Evolutionary conservation across 2,888 invertebrate genomes (phyloP).

Genomic region (Cephus runcator): DNA sequence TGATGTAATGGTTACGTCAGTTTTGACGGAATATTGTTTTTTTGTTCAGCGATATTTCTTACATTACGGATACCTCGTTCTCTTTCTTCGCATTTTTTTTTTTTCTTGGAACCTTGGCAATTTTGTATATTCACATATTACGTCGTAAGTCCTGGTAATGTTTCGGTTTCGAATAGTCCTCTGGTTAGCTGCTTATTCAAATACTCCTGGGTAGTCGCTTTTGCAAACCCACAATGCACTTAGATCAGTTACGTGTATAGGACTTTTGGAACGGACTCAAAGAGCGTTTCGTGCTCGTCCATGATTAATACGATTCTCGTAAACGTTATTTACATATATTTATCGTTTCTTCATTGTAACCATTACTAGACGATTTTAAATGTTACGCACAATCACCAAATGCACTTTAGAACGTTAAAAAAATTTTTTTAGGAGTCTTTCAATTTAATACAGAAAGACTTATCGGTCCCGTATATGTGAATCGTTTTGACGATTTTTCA

Average conservation of each 20-base stretch:
- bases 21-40: not conserved
- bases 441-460: not conserved
- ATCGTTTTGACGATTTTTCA: no score
- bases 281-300: not conserved
- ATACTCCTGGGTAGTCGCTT: not conserved
- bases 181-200: not conserved
- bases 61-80: not conserved
- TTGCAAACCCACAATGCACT: not conserved
- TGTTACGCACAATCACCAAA: not conserved
- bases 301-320: not conserved
- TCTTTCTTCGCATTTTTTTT: not conserved
- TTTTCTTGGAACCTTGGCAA: no score
- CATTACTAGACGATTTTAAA: not conserved
- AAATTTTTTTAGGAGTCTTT: not conserved
- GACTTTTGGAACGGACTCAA: not conserved
- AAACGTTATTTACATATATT: not conserved
- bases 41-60: not conserved
- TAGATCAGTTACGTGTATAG: not conserved
- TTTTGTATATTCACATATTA: not conserved
- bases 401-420: not conserved
- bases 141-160: not conserved
- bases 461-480: no score
- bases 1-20: not conserved
- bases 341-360: not conserved
- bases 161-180: not conserved